Conservation (phyloP, 2,888 invertebrate genomes). For the Blastobasis lacticolella region DNA sequence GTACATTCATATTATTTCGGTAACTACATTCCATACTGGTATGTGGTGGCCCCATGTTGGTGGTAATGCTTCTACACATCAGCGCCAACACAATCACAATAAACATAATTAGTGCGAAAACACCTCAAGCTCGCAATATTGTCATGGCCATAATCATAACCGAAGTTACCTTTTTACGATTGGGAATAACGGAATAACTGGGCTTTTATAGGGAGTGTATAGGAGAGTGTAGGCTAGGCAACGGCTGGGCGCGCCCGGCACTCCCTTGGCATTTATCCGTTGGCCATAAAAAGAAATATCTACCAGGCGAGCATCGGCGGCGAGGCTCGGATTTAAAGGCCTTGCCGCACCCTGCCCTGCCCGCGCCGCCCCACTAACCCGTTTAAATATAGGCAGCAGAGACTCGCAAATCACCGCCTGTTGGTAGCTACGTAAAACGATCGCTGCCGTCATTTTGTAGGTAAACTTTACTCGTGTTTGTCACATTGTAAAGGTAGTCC, state of each 20-base stretch:
- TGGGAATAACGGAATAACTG: conserved; percentile 17
- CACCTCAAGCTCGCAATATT: not conserved
- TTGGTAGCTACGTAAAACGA: too few species aligned
- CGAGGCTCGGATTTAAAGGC: conserved; percentile 58
- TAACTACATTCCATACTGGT: too few species aligned
- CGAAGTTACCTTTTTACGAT: conserved; percentile 12
- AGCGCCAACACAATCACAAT: not conserved
- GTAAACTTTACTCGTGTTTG: too few species aligned
- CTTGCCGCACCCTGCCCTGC: conserved; percentile 44
- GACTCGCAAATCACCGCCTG: too few species aligned
- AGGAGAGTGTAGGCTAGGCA: conserved; percentile 34
- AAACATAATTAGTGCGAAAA: not conserved
- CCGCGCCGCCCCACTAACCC: conserved; percentile 53
- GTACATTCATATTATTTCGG: too few species aligned
- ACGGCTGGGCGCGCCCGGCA: conserved; percentile 51
- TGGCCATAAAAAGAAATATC: conserved; percentile 71
- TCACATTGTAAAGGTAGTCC: too few species aligned
- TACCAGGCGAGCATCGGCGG: conserved; percentile 57
- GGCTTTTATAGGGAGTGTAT: conserved; percentile 33
- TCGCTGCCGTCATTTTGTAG: too few species aligned
- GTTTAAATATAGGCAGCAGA: conserved; percentile 18
- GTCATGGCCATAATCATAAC: conserved; percentile 3
- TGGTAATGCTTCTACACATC: too few species aligned
- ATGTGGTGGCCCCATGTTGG: too few species aligned
- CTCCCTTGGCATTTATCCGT: conserved; percentile 69